Percentiles rank a stretch among this genome's conserved stretches.
Evolutionary conservation across 2,113 vertebrate genomes (phyloP).

Genomic region (Centropristis striata): DNA sequence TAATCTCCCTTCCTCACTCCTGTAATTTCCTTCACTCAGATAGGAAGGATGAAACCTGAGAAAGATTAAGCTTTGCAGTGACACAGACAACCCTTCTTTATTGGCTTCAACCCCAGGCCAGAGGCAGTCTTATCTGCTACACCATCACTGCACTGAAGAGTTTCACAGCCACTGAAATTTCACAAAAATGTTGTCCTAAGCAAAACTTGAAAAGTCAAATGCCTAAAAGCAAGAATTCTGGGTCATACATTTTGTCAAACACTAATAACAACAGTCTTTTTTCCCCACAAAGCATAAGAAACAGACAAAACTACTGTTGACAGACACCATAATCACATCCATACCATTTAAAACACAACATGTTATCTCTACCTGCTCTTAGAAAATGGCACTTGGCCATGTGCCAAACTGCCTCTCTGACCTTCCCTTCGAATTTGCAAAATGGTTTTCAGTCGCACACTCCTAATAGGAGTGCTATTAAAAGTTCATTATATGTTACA

Average conservation of each 20-base stretch:
- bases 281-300: not conserved
- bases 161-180: not conserved
- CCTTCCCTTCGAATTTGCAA: constrained; percentile 22
- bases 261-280: constrained; percentile 2
- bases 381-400: constrained; percentile 9
- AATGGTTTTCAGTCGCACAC: constrained; percentile 30
- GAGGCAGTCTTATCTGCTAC: constrained; percentile 26
- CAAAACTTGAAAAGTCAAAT: constrained; percentile 14
- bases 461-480: constrained; percentile 26
- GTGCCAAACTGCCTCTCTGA: constrained; percentile 1
- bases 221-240: constrained; percentile 4
- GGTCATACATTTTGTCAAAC: constrained; percentile 23
- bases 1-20: not conserved
- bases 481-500: constrained; percentile 24
- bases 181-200: not conserved
- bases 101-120: constrained; percentile 32
- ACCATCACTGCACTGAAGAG: constrained; percentile 17
- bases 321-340: constrained; percentile 33
- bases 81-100: constrained; percentile 28
- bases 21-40: constrained; percentile 41
- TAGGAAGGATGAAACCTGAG: constrained; percentile 43
- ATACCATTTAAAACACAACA: not conserved
- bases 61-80: constrained; percentile 29
- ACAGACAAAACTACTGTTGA: constrained; percentile 16
- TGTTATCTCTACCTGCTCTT: not conserved